Base-by-base conservation (phyloP, 2,888 invertebrate species). In the Margaritifera margaritifera region DNA sequence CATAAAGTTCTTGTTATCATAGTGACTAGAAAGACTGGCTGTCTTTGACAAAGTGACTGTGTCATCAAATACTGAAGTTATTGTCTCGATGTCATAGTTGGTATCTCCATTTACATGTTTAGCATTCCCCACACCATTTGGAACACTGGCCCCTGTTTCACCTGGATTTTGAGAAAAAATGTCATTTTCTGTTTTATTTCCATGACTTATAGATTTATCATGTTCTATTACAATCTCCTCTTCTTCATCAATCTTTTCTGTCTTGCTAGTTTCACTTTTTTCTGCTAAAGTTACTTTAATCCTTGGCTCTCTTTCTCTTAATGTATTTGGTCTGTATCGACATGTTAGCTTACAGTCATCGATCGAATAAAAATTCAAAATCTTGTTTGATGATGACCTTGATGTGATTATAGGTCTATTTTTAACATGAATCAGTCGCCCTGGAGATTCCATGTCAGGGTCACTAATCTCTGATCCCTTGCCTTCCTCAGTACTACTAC, bases 331-430 rank as follows among this genome's bases (percentile, higher is more conserved):
- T 63, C 76, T 69, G 64, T 81, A 80, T 42, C 80, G 67, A 65
- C 78, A 75, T 19, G 75, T 70, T 54, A 81, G 69, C 69, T 82
- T 83, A 66, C 85, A 85, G 71, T 85, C 85, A 65, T 85, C 85
- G n/a, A 84, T 82, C 18, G 85, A 80, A 20, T 84, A 79, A 1
- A 83, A 79, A 71, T 84, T 83, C 6, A 85, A 65, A 67, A 83
- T 79, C 66, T 69, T 69, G 64, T 85, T 85, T 42, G 84, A 84
- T 57, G 67, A 75, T 55, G 83, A 85, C 24, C 82, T 67, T 42
- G 75, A 71, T 1, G 77, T 71, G 27, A 84, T 74, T 60, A 73
- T 69, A 27, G 70, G 77, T 57, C 42, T 42, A 15, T 15, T 42
- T 42, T 42, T 42, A 42, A 42, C 42, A 42, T 42, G 42, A 42